These are phyloP conservation scores for Eriosoma lanigerum DNA, from an alignment of 1,140 invertebrate genomes.

Conservation along the genomic window DNA sequence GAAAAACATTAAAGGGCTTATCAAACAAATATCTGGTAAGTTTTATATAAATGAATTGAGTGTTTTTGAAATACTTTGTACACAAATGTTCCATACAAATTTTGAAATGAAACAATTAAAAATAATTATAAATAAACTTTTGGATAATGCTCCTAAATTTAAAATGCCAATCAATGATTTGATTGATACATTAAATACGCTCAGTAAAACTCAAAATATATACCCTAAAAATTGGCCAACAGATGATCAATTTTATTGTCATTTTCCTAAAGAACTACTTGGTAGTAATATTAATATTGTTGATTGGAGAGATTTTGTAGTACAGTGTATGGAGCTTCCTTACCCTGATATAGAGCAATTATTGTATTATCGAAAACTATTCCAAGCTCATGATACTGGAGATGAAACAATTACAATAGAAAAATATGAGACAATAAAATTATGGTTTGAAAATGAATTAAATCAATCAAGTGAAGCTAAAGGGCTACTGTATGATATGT, in stretches of 20 bases:
- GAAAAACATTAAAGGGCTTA: neutral
- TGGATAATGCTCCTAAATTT: neutral
- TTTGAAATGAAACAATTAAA: slow-evolving; percentile 2
- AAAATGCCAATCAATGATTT: slow-evolving; percentile 6
- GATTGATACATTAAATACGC: slow-evolving; percentile 2
- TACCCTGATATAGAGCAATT: neutral
- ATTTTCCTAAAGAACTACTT: slow-evolving; percentile 12
- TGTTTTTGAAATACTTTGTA: slow-evolving; percentile 12
- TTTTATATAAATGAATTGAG: slow-evolving; percentile 29
- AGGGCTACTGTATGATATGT: slow-evolving; percentile 29
- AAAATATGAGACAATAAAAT: neutral
- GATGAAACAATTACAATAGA: slow-evolving; percentile 20
- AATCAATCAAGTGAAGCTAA: slow-evolving; percentile 8
- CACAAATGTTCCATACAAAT: neutral
- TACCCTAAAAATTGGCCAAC: slow-evolving; percentile 13
- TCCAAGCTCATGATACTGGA: neutral
- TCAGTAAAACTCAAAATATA: neutral
- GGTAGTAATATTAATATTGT: slow-evolving; percentile 10
- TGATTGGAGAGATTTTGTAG: slow-evolving; percentile 41
- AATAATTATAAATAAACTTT: slow-evolving; percentile 10
- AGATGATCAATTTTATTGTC: neutral
- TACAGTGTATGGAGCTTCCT: slow-evolving; percentile 25
- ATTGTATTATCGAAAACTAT: slow-evolving; percentile 19
- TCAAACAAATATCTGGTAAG: slow-evolving; percentile 3
- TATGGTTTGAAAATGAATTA: slow-evolving; percentile 34